Base-by-base conservation (phyloP, 2,797 vertebrate species). In the Sebastes iracundus region DNA sequence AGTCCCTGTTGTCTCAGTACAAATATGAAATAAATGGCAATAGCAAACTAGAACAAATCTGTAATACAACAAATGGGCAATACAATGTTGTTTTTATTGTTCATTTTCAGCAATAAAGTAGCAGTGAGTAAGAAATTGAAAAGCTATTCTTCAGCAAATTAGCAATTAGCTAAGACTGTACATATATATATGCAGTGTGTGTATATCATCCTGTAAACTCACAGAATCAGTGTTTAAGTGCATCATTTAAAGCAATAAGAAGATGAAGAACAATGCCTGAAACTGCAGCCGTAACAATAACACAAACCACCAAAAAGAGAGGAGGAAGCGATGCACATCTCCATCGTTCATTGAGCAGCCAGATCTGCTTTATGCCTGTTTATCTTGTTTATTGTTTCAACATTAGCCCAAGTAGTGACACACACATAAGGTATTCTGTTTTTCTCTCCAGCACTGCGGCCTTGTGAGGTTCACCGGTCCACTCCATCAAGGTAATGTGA, bases 401-500 rank as follows among this genome's bases (percentile, higher is more conserved):
- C 68, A 72, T 78, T 78, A 83, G 81, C 75, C 71, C 64, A 49
- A 61, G 64, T 20, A 7, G 22, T 62, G 81, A 80, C 81, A 83
- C 65, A 58, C 77, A 72, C 82, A 83, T 32, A 80, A 78, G 69
- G 64, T 52, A 46, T 72, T 65, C 64, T 82, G 66, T 67, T 33
- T 77, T 74, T 72, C 80, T 78, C 80, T 79, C 42, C 55, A 63
- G 79, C 80, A 1, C 75, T 52, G 67, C 49, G 62, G 88, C 92
- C 91, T 93, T 88, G 83, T 77, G 75, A 84, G 87, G 13, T 84
- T 83, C 86, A 66, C 83, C 61, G 87, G 72, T 88, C 87, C 87
- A 85, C 87, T 94, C 88, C 80, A 92, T 92, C 92, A 91, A 88
- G 81, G 84, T 90, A 90, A 92, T 88, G 88, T 86, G 87, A 91